Percentiles rank a stretch among this genome's conserved stretches.
Conservation (phyloP, 2,888 invertebrate genomes). For the Teinopalpus imperialis region DNA sequence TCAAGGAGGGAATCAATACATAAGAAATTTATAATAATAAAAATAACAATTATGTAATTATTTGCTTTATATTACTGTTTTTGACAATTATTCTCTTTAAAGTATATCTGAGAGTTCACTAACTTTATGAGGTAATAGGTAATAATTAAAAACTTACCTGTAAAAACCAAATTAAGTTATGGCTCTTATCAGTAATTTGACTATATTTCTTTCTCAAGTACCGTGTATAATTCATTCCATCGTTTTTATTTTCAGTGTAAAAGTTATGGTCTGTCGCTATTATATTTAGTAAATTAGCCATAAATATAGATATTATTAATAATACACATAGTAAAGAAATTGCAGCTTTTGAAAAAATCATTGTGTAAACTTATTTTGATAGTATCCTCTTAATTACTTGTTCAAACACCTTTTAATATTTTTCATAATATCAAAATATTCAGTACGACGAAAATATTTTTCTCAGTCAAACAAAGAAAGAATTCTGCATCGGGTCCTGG, state of each 20-base stretch:
- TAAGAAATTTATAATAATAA: no score
- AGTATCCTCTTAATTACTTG: no score
- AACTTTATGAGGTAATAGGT: no score
- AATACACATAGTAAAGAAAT: slow-evolving; percentile 83
- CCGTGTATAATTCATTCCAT: slow-evolving; percentile 56
- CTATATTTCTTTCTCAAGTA: slow-evolving; percentile 62
- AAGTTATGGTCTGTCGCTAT: slow-evolving; percentile 83
- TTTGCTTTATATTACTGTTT: no score
- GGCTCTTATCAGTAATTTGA: slow-evolving; percentile 75
- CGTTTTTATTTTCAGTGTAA: slow-evolving; percentile 53
- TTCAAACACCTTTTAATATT: no score
- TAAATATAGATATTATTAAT: slow-evolving; percentile 84
- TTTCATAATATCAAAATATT: slow-evolving; percentile 12
- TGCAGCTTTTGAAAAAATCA: slow-evolving; percentile 85
- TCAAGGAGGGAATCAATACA: no score
- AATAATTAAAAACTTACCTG: slow-evolving; percentile 79
- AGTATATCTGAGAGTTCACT: no score
- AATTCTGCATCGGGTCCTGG: slow-evolving; percentile 21
- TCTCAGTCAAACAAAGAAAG: slow-evolving; percentile 17
- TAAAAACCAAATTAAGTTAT: slow-evolving; percentile 88
- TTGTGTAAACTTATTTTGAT: slow-evolving; percentile 40
- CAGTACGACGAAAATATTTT: neutral
- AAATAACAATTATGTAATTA: no score
- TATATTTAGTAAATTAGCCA: slow-evolving; percentile 86
- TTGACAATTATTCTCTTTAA: no score